Base-by-base conservation (phyloP, 2,888 invertebrate species). In the Drosophila emarginata region DNA sequence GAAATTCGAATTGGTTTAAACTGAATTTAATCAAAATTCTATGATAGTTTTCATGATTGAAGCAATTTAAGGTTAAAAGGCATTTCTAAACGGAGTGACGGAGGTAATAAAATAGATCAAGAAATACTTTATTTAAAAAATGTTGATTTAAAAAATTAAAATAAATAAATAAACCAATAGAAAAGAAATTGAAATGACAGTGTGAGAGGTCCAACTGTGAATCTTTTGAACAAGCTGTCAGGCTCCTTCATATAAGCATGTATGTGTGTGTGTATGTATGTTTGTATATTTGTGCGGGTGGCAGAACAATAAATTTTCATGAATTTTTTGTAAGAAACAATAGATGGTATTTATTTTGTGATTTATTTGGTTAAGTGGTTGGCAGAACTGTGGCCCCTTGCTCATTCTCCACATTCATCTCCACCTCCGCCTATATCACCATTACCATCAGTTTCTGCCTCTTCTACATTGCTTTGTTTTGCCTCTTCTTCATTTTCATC, bases 341-440 rank as follows among this genome's bases (percentile, higher is more conserved):
- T 82, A 79, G 85, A 85, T 81, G 79, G 85, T 81, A 85, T 85
- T 81, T 81, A 85, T 81, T 78, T 76, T 78, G 80, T 84, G 84
- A 84, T 84, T 80, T 80, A 84, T 84, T 78, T 80, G 78, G 84
- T 76, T 80, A 79, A 82, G 79, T 79, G 79, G 76, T 76, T 76
- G 70, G 67, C 68, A 58, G 64, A 65, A 36, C 54, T 62, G 66
- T 15, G 23, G 21, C 57, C 65, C 50, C 14, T 32, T 32, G 2
- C 32, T 11, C 14, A 26, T 39, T 32, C 32, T 32, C 1, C 9
- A 32, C 32, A 32, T 32, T 9, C 9, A 32, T 32, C 32, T 32
- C 23, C 12, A 12, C 45, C 36, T 14, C 21, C 32, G 32, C 32
- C 32, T 32, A 32, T 32, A 32, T 14, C 32, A 11, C 23, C 21